phyloP scores from a whole-genome alignment of 2,113 vertebrate species.

The Patagioenas fasciata region DNA sequence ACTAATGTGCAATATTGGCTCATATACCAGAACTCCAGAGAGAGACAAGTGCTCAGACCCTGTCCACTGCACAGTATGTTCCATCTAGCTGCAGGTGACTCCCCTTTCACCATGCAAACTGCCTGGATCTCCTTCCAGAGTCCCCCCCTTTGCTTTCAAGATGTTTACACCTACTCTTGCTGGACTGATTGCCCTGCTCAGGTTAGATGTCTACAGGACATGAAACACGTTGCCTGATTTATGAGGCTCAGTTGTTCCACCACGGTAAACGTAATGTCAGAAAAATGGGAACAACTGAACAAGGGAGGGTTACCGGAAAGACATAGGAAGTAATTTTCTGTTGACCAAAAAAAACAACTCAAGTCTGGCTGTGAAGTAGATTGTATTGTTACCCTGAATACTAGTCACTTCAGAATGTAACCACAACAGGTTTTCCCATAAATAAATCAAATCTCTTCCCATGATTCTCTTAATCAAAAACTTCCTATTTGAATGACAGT shows the following conservation, averaged over 20 bases:
- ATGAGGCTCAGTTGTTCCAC: background rate
- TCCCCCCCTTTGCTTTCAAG: background rate
- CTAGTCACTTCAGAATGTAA: slow-evolving; percentile 45
- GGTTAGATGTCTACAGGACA: background rate
- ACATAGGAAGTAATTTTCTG: background rate
- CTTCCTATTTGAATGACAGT: slow-evolving; percentile 55
- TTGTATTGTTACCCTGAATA: background rate
- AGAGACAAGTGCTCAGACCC: background rate
- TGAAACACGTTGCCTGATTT: background rate
- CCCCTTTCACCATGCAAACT: background rate
- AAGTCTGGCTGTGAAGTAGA: slow-evolving; percentile 7
- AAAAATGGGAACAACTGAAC: background rate
- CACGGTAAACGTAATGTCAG: background rate
- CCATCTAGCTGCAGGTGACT: background rate
- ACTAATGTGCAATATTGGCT: background rate
- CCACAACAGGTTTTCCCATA: slow-evolving; percentile 53
- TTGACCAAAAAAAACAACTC: slow-evolving; percentile 24
- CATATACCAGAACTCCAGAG: background rate
- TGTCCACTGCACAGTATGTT: background rate
- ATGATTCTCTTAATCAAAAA: slow-evolving; percentile 47
- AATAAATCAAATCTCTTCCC: slow-evolving; percentile 58
- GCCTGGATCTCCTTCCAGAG: background rate
- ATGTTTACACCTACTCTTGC: background rate
- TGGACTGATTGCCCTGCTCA: background rate
- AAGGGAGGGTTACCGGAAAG: background rate